These are phyloP conservation scores for Fulica atra DNA, from an alignment of 2,113 vertebrate species.

Conservation along the genomic window DNA sequence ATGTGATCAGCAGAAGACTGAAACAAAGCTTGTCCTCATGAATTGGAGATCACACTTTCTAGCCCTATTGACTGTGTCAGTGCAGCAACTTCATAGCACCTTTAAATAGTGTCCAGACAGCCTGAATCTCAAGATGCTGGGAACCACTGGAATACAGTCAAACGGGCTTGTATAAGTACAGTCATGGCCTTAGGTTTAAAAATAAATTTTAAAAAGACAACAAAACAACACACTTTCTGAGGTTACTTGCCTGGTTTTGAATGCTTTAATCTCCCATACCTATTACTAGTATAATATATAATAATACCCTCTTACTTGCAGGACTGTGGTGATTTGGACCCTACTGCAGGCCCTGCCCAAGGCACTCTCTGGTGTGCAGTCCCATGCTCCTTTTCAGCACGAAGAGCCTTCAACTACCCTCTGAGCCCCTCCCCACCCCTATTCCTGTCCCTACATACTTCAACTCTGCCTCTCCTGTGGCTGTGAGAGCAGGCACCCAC, in stretches of 20 bases:
- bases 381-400: neutral
- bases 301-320: neutral
- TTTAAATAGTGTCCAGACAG: neutral
- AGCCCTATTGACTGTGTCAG: neutral
- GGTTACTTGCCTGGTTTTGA: neutral
- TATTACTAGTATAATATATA: neutral
- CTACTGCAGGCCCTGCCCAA: neutral
- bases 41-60: neutral
- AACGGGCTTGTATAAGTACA: neutral
- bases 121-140: neutral
- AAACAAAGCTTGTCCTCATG: neutral
- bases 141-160: neutral
- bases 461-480: neutral
- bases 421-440: neutral
- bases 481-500: neutral
- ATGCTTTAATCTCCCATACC: neutral
- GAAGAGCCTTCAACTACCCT: neutral
- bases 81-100: neutral
- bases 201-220: neutral
- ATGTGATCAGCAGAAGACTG: neutral
- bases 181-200: neutral
- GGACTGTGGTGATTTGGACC: neutral
- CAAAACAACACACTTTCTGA: neutral
- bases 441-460: neutral
- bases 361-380: accelerated